phyloP scores from a whole-genome alignment of 2,888 invertebrate genomes.

The Campoletis raptor region DNA sequence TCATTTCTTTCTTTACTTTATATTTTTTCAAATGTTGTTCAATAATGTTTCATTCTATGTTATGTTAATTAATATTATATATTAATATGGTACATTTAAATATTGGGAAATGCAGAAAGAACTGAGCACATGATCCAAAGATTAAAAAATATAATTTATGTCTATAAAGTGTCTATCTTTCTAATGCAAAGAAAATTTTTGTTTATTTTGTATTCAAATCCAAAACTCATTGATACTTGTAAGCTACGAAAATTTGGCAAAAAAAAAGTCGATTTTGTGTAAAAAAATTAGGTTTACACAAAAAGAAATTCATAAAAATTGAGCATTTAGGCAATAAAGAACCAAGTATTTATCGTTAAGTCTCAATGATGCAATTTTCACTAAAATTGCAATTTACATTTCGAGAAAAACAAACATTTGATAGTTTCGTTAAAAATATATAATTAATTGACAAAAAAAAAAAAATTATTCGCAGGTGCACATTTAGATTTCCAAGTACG shows the following conservation, averaged over 20 bases:
- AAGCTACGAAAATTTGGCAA: background rate
- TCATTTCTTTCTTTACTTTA: background rate
- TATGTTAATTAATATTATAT: too few species aligned
- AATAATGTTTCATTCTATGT: background rate
- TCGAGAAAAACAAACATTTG: background rate
- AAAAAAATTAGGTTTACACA: background rate
- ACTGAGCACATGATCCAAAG: background rate
- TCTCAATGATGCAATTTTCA: background rate
- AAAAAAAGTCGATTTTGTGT: background rate
- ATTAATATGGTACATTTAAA: background rate
- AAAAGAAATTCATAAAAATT: background rate
- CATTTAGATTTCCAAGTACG: conserved; percentile 98
- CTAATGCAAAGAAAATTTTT: background rate
- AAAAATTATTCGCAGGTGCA: conserved; percentile 90
- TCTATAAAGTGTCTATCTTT: background rate
- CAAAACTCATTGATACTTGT: background rate
- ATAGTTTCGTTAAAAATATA: background rate
- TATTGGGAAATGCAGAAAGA: background rate
- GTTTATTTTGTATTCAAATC: background rate
- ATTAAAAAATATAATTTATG: background rate
- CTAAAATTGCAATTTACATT: background rate
- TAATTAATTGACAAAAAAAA: background rate
- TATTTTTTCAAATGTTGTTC: background rate
- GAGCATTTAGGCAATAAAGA: background rate
- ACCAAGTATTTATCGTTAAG: background rate